These are phyloP conservation scores for Halcyon malimbica DNA, from an alignment of 2,113 vertebrate species.

Conservation along the genomic window DNA sequence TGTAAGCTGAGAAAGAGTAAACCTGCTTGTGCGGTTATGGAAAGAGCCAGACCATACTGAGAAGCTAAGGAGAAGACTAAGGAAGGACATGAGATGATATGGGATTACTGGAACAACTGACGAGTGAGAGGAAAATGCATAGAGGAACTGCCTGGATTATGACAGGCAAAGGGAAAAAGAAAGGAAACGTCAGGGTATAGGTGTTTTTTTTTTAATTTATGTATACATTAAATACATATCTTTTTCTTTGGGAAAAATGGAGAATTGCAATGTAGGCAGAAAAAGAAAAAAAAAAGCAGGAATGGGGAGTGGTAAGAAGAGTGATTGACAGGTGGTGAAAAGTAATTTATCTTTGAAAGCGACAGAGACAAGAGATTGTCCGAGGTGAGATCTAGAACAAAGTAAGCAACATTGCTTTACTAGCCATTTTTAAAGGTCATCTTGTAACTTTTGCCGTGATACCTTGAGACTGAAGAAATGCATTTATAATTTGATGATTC, in stretches of 20 bases:
- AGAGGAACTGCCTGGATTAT: background rate
- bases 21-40: background rate
- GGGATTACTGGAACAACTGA: background rate
- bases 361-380: background rate
- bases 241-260: background rate
- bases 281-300: constrained; percentile 7
- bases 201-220: background rate
- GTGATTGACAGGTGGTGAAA: constrained; percentile 9
- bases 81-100: background rate
- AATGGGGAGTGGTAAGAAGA: background rate
- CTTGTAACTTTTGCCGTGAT: constrained; percentile 23
- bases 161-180: background rate
- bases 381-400: constrained; percentile 4
- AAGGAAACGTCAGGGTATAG: background rate
- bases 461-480: background rate
- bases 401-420: background rate
- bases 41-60: background rate
- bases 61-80: background rate
- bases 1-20: background rate
- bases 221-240: background rate
- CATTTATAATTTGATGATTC: constrained; percentile 29
- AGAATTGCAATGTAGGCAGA: background rate
- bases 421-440: constrained; percentile 22
- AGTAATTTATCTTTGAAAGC: constrained; percentile 20
- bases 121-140: background rate